phyloP scores from a whole-genome alignment of 2,797 vertebrate species.

The Pangasius mekongensis region DNA sequence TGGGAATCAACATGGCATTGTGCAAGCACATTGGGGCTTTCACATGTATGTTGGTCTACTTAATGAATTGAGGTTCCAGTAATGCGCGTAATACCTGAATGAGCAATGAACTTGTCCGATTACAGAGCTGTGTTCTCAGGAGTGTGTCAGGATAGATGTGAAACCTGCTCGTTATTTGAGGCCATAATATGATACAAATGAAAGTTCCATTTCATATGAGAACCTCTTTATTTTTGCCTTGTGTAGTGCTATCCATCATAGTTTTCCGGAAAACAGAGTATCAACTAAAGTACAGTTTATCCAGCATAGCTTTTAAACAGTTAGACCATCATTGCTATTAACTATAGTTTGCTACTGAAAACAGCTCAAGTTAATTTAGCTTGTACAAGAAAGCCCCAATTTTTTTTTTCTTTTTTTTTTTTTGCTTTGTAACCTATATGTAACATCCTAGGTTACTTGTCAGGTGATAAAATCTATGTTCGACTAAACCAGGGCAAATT shows the following conservation, averaged over 20 bases:
- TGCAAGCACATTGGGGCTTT: background rate
- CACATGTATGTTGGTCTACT: background rate
- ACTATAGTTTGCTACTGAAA: conserved; percentile 19
- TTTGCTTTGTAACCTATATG: conserved; percentile 47
- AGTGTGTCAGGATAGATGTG: background rate
- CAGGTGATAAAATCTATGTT: conserved; percentile 58
- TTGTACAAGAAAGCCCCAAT: conserved; percentile 37
- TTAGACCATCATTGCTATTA: background rate
- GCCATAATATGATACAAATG: background rate
- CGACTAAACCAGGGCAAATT: conserved; percentile 57
- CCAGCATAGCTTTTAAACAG: background rate
- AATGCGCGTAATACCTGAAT: background rate
- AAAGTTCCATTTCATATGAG: background rate
- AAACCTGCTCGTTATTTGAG: background rate
- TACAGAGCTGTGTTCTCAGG: background rate
- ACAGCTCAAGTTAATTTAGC: conserved; percentile 20
- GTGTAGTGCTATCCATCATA: background rate
- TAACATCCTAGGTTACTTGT: conserved; percentile 53
- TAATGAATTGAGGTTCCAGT: background rate
- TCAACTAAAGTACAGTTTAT: background rate
- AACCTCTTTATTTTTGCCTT: conserved; percentile 3
- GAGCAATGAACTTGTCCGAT: background rate
- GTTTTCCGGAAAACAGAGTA: background rate
- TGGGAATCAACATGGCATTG: background rate
- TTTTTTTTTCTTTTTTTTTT: conserved; percentile 26